A percentile compares a stretch with the other conserved stretches of the same genome.
phyloP scores from a whole-genome alignment of 2,113 vertebrate genomes.

The Hippocampus mohnikei region DNA sequence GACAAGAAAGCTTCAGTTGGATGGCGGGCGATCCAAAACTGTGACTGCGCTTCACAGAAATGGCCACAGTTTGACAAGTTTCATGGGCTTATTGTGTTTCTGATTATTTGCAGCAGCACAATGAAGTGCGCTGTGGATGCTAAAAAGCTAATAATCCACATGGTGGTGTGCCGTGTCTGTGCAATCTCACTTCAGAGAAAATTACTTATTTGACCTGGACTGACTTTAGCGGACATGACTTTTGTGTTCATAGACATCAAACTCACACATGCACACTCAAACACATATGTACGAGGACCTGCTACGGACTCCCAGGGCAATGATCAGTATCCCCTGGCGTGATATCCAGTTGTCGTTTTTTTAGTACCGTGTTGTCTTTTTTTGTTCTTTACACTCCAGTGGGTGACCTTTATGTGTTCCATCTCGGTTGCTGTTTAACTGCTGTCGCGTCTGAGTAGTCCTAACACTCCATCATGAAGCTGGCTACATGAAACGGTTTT shows the following conservation, averaged over 20 bases:
- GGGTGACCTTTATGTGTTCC: not conserved
- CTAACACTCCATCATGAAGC: constrained; percentile 10
- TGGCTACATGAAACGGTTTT: constrained; percentile 28
- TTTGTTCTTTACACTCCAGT: not conserved
- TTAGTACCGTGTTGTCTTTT: not conserved
- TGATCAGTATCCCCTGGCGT: not conserved
- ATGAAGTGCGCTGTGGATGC: constrained; percentile 3
- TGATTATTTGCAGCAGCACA: constrained; percentile 8
- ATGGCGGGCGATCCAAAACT: not conserved
- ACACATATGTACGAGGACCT: not conserved
- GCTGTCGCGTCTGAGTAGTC: constrained; percentile 23
- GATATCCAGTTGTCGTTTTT: not conserved
- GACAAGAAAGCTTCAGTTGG: not conserved
- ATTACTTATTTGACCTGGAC: not conserved
- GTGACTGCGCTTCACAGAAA: constrained; percentile 6
- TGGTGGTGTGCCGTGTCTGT: not conserved
- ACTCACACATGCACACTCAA: not conserved
- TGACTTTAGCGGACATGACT: not conserved
- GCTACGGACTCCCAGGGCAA: not conserved
- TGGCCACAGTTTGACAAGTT: constrained; percentile 19
- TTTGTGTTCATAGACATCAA: not conserved
- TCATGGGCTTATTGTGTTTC: constrained; percentile 21
- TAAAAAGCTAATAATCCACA: constrained; percentile 6
- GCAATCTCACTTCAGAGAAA: not conserved
- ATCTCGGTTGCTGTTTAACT: constrained; percentile 34